Conservation (phyloP, 2,797 vertebrate species). For the Erpetoichthys calabaricus region DNA sequence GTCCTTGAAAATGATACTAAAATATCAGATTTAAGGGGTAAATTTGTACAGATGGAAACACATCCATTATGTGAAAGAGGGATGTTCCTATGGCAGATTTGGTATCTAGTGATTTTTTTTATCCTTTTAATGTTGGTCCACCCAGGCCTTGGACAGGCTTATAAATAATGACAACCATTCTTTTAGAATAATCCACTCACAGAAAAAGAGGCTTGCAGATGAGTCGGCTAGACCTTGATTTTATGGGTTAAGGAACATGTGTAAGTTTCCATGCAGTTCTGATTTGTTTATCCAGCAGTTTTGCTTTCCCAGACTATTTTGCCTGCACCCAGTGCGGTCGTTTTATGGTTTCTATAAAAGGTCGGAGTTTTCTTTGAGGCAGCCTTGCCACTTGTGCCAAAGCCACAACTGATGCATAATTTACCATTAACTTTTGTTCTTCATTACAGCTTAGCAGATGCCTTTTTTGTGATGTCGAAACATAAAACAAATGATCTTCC, state of each 20-base stretch:
- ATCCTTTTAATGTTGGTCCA: too few species aligned
- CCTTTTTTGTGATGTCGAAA: constrained; percentile 44
- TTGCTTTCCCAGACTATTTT: constrained; percentile 73
- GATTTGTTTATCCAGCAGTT: constrained; percentile 74
- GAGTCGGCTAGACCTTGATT: constrained; percentile 20
- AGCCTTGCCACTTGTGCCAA: constrained; percentile 49
- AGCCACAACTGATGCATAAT: constrained; percentile 71
- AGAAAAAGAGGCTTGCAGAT: not conserved
- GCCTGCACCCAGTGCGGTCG: constrained; percentile 54
- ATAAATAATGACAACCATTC: too few species aligned
- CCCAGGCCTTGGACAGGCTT: too few species aligned
- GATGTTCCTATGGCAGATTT: too few species aligned
- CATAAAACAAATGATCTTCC: constrained; percentile 46
- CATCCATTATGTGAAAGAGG: too few species aligned
- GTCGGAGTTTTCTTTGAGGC: constrained; percentile 74
- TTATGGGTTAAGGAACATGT: constrained; percentile 19
- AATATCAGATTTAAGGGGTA: constrained; percentile 20
- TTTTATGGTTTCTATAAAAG: constrained; percentile 82
- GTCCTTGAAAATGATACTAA: constrained; percentile 24
- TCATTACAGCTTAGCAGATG: constrained; percentile 71
- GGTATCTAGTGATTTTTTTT: too few species aligned
- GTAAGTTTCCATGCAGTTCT: constrained; percentile 32
- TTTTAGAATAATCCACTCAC: too few species aligned
- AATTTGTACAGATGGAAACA: constrained; percentile 14
- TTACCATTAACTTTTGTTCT: constrained; percentile 67